Evolutionary conservation across 2,888 invertebrate species (phyloP).

Genomic region (Amiota minor): DNA sequence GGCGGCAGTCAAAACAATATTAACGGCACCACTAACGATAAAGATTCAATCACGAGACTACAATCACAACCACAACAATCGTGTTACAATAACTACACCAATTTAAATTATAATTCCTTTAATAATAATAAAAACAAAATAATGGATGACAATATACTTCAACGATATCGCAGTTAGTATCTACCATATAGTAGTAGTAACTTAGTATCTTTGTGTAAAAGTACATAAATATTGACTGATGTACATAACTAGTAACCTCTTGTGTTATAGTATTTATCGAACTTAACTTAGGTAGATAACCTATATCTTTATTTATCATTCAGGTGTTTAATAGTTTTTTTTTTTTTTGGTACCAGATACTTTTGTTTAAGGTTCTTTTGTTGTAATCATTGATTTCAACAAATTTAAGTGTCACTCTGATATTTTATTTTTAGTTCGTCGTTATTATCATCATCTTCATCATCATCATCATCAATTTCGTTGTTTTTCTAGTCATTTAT

Average conservation of each 20-base stretch:
- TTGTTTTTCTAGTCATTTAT: neutral
- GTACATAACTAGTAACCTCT: too few relatives aligned
- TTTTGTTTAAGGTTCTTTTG: neutral
- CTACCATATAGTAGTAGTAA: too few relatives aligned
- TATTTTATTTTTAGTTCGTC: constrained; percentile 25
- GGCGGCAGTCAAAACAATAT: constrained; percentile 29
- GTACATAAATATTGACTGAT: too few relatives aligned
- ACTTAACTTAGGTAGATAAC: too few relatives aligned
- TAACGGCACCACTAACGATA: constrained; percentile 31
- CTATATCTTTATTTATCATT: too few relatives aligned
- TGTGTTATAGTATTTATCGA: too few relatives aligned
- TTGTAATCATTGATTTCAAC: neutral
- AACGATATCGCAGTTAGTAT: constrained; percentile 60
- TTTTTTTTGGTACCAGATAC: constrained; percentile 48
- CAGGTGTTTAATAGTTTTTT: constrained; percentile 10
- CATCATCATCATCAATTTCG: too few relatives aligned
- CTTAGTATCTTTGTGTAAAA: too few relatives aligned
- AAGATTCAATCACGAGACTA: neutral
- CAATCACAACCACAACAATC: neutral
- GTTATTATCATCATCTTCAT: too few relatives aligned
- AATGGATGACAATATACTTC: constrained; percentile 49
- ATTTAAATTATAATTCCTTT: constrained; percentile 4
- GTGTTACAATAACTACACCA: constrained; percentile 2
- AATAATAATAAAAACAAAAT: constrained; percentile 35
- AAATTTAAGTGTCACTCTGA: neutral